These are phyloP conservation scores for Pantelozetes paolii DNA, from an alignment of 2,888 invertebrate genomes.

Conservation along the genomic window DNA sequence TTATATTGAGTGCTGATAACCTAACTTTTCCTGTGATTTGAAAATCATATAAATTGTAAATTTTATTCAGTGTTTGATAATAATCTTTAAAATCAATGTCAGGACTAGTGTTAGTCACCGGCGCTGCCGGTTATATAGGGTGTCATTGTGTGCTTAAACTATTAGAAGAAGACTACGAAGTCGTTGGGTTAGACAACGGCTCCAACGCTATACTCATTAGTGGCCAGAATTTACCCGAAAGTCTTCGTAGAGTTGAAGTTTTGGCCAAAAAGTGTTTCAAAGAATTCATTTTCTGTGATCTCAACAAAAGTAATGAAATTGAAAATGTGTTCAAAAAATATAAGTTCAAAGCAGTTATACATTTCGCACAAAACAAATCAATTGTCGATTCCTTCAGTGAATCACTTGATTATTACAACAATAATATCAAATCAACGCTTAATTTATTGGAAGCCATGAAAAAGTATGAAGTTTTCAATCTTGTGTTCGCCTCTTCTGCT, in stretches of 20 bases:
- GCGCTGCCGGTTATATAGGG: conserved; percentile 96
- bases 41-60: no score
- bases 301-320: conserved; percentile 64
- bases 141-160: conserved; percentile 89
- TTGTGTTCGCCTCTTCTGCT: conserved; percentile 84
- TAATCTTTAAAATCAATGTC: not conserved
- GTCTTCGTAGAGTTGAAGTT: conserved; percentile 70
- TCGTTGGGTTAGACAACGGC: conserved; percentile 82
- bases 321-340: conserved; percentile 70
- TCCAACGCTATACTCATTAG: conserved; percentile 69
- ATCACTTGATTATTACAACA: conserved; percentile 74
- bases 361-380: conserved; percentile 90
- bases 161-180: conserved; percentile 70
- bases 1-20: no score
- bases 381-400: conserved; percentile 84
- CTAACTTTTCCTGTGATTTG: no score
- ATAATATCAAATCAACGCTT: conserved; percentile 76
- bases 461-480: conserved; percentile 65
- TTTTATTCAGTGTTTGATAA: not conserved
- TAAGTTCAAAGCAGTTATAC: conserved; percentile 77
- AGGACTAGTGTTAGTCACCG: conserved; percentile 74
- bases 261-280: conserved; percentile 66
- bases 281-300: conserved; percentile 66
- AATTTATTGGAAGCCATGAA: conserved; percentile 78
- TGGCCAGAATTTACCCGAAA: conserved; percentile 62